Evolutionary conservation across 2,888 invertebrate species (phyloP).

Genomic region (Malacosoma neustria): DNA sequence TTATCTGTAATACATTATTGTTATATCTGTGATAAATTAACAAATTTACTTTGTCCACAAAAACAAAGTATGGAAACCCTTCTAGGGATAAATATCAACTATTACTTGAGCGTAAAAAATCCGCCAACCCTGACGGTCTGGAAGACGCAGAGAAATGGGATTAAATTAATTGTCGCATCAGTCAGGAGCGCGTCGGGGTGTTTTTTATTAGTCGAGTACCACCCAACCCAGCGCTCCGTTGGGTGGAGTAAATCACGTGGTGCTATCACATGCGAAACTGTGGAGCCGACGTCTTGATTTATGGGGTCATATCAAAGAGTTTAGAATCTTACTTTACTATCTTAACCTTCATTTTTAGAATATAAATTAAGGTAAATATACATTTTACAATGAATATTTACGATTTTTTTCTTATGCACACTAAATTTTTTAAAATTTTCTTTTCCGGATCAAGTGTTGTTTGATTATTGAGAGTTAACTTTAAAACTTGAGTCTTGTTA

Average conservation of each 20-base stretch:
- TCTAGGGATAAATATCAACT: neutral
- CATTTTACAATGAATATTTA: too few species aligned
- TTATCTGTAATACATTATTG: too few species aligned
- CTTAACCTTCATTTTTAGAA: too few species aligned
- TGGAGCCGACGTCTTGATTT: constrained; percentile 22
- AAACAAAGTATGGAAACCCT: too few species aligned
- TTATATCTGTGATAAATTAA: too few species aligned
- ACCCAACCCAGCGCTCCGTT: constrained; percentile 17
- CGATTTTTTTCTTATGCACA: too few species aligned
- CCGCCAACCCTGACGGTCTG: constrained; percentile 49
- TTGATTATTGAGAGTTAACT: too few species aligned
- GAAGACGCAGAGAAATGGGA: constrained; percentile 74
- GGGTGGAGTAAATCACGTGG: constrained; percentile 60
- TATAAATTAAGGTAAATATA: too few species aligned
- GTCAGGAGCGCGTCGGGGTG: constrained; percentile 73
- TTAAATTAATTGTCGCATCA: constrained; percentile 76
- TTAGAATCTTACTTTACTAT: neutral
- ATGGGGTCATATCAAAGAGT: neutral
- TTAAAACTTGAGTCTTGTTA: too few species aligned
- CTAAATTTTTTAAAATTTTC: too few species aligned
- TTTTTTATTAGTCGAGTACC: constrained; percentile 72
- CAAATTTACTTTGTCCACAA: too few species aligned
- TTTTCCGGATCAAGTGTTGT: too few species aligned
- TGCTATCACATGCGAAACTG: constrained; percentile 19
- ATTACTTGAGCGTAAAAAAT: neutral